Percentiles rank a stretch among this genome's conserved stretches.
phyloP scores from a whole-genome alignment of 2,888 invertebrate species.

The Agelastica alni region DNA sequence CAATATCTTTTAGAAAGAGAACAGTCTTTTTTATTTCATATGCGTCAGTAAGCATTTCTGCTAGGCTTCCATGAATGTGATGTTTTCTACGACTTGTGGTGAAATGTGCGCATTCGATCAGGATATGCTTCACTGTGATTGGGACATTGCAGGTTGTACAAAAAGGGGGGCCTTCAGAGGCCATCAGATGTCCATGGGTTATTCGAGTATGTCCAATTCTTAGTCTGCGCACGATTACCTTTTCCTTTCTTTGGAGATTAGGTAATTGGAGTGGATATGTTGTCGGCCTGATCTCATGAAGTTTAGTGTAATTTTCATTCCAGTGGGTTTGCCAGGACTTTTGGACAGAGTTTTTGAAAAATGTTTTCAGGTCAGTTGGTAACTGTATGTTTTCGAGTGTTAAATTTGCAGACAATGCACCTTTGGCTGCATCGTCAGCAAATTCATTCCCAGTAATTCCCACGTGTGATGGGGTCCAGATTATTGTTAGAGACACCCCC shows the following conservation, averaged over 20 bases:
- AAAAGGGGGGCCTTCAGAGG: neutral
- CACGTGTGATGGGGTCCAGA: no score
- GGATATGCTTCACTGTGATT: neutral
- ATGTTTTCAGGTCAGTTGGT: neutral
- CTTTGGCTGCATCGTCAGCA: no score
- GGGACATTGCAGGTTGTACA: neutral
- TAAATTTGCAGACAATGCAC: no score
- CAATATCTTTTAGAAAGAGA: no score
- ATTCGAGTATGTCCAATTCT: neutral
- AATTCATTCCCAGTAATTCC: no score
- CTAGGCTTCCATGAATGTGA: no score
- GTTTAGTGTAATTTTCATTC: neutral
- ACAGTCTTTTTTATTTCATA: no score
- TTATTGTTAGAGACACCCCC: no score
- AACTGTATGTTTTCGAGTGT: no score
- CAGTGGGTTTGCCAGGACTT: neutral
- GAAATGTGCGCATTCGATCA: neutral
- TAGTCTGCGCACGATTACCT: neutral
- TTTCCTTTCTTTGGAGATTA: neutral
- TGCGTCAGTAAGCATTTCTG: no score
- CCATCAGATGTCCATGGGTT: neutral
- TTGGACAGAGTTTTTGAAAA: neutral
- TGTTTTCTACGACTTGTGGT: no score
- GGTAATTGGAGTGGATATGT: no score
- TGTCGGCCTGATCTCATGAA: neutral